phyloP scores from a whole-genome alignment of 2,113 vertebrate species.

The Zootoca vivipara region DNA sequence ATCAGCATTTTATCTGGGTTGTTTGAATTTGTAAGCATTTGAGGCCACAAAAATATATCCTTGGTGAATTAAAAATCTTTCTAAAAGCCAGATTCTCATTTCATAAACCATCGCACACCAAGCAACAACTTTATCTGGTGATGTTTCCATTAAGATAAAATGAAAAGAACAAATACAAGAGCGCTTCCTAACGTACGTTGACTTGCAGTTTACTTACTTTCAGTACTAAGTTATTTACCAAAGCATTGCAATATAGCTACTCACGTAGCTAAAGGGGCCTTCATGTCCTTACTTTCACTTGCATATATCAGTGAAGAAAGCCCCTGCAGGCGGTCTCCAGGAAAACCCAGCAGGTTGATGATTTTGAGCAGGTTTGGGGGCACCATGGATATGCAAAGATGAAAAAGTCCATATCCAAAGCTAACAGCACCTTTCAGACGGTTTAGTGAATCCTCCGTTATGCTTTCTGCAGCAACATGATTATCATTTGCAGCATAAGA shows the following conservation, averaged over 20 bases:
- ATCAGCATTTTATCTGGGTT: not conserved
- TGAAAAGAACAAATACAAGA: not conserved
- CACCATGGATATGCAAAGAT: constrained; percentile 99
- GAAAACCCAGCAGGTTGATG: constrained; percentile 98
- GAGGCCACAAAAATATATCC: not conserved
- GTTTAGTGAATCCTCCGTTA: constrained; percentile 91
- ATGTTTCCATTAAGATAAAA: constrained; percentile 58
- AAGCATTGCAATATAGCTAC: constrained; percentile 87
- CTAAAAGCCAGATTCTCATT: not conserved
- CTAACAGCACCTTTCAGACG: constrained; percentile 98
- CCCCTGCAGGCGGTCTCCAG: constrained; percentile 95
- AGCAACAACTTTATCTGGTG: constrained; percentile 65
- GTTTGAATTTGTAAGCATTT: not conserved
- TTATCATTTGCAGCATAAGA: constrained; percentile 94
- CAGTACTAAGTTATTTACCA: constrained; percentile 80
- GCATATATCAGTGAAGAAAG: constrained; percentile 95
- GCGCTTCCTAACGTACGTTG: constrained; percentile 40
- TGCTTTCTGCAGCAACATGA: constrained; percentile 79
- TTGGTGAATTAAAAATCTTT: not conserved
- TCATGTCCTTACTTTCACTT: constrained; percentile 99
- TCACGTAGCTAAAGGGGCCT: constrained; percentile 99
- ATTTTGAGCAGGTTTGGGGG: constrained; percentile 99
- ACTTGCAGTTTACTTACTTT: constrained; percentile 72
- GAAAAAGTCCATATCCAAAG: constrained; percentile 98
- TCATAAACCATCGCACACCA: constrained; percentile 14